phyloP scores from a whole-genome alignment of 2,888 invertebrate genomes.

The Cantharis lateralis region DNA sequence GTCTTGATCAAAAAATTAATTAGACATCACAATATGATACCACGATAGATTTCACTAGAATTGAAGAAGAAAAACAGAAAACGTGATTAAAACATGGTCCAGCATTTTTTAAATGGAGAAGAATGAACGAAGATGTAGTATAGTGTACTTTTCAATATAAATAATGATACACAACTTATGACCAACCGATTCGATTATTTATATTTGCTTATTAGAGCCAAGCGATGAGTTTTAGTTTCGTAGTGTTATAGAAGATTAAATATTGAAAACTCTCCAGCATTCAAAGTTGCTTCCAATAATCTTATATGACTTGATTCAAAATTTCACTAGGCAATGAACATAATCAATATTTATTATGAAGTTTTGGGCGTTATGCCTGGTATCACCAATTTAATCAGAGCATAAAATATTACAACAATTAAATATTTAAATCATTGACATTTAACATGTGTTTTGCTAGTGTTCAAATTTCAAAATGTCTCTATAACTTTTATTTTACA shows the following conservation, averaged over 20 bases:
- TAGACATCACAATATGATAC: conserved; percentile 11
- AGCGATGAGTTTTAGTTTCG: background rate
- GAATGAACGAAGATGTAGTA: background rate
- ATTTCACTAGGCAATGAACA: background rate
- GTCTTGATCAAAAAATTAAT: conserved; percentile 19
- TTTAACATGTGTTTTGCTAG: background rate
- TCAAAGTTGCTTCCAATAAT: background rate
- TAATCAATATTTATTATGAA: background rate
- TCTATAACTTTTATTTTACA: background rate
- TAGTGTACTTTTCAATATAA: background rate
- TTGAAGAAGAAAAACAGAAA: background rate
- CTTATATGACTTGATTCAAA: background rate
- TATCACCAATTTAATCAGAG: too few relatives aligned
- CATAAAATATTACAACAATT: too few relatives aligned
- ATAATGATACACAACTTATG: background rate
- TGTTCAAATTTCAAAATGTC: background rate
- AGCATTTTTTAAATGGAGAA: background rate
- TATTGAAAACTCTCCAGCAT: background rate
- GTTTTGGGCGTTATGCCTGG: too few relatives aligned
- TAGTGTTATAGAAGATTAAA: background rate
- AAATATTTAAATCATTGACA: too few relatives aligned
- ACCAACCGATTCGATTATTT: background rate
- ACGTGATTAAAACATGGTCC: background rate
- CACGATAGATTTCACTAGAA: background rate
- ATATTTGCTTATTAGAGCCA: background rate